phyloP scores from a whole-genome alignment of 2,113 vertebrate genomes.

The Podocnemis expansa region DNA sequence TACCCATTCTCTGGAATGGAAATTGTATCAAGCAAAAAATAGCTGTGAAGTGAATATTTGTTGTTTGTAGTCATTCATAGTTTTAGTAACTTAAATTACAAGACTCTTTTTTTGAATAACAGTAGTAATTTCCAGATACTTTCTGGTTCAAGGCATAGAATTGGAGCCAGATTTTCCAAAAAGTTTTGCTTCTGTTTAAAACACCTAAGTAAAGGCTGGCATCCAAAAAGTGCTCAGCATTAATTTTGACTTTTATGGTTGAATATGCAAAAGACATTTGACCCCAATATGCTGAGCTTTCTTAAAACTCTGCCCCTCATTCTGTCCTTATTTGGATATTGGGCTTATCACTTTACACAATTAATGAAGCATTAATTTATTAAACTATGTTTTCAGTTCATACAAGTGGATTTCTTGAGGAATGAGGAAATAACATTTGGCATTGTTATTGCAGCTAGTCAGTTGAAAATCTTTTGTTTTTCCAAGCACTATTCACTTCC shows the following conservation, averaged over 20 bases:
- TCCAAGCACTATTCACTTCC: not conserved
- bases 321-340: not conserved
- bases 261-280: not conserved
- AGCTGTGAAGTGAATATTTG: not conserved
- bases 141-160: not conserved
- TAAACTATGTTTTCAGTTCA: not conserved
- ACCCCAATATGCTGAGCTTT: not conserved
- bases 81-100: not conserved
- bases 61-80: not conserved
- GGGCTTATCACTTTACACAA: not conserved
- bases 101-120: not conserved
- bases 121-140: not conserved
- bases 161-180: not conserved
- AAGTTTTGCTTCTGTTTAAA: not conserved
- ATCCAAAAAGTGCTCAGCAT: not conserved
- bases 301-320: not conserved
- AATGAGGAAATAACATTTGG: not conserved
- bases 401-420: not conserved
- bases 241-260: not conserved
- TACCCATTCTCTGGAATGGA: not conserved
- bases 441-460: not conserved
- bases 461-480: not conserved
- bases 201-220: not conserved
- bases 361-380: not conserved
- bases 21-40: not conserved